Conservation (phyloP, 1,140 invertebrate genomes). For the Paralvinella palmiformis region DNA sequence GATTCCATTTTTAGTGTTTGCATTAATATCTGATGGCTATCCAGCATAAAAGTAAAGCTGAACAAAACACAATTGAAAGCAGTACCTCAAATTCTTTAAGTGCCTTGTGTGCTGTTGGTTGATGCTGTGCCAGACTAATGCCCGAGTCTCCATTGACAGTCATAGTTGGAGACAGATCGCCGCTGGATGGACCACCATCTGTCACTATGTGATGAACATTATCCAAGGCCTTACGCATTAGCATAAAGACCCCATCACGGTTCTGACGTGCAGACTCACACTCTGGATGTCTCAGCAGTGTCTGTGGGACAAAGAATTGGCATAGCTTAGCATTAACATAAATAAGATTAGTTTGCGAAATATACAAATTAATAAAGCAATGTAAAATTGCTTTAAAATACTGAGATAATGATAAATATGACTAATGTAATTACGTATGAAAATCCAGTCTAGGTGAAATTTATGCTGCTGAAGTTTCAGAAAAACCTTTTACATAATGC, state of each 20-base stretch:
- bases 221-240: conserved; percentile 91
- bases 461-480: no score
- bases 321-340: neutral
- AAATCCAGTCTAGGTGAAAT: no score
- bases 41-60: neutral
- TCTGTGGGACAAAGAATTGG: conserved; percentile 37
- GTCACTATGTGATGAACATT: conserved; percentile 95
- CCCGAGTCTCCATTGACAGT: conserved; percentile 41
- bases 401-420: no score
- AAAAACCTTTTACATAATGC: no score
- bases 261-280: conserved; percentile 87
- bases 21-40: neutral
- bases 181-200: conserved; percentile 69
- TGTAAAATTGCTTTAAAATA: neutral
- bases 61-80: neutral
- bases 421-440: neutral
- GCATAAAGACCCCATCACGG: conserved; percentile 78
- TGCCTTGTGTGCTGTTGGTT: conserved; percentile 68
- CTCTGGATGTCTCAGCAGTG: conserved; percentile 89
- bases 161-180: conserved; percentile 27
- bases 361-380: no score
- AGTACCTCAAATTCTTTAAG: conserved; percentile 69
- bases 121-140: conserved; percentile 33
- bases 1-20: neutral
- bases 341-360: no score